Conservation (phyloP, 1,140 invertebrate species). For the Zaprionus ghesquierei region DNA sequence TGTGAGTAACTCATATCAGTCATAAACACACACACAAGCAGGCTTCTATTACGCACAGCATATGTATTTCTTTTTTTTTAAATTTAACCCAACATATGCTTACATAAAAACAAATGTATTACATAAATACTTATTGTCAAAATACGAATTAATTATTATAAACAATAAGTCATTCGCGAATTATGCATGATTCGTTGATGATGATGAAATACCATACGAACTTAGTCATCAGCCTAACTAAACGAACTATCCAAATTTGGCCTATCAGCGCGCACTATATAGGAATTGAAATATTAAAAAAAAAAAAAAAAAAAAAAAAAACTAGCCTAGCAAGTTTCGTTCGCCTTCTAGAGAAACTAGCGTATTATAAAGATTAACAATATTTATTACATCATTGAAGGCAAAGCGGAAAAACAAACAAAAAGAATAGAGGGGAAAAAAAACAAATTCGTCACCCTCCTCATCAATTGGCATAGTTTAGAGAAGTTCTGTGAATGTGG, state of each 20-base stretch:
- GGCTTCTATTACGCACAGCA: neutral
- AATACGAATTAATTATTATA: neutral
- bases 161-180: neutral
- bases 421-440: neutral
- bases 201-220: neutral
- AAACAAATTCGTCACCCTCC: neutral
- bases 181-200: neutral
- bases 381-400: slow-evolving; percentile 1
- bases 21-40: neutral
- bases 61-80: neutral
- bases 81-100: neutral
- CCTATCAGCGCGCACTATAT: neutral
- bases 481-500: neutral
- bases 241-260: neutral
- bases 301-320: neutral
- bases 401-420: neutral
- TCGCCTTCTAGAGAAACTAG: neutral
- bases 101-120: neutral
- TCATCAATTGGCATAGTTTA: neutral
- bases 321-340: neutral
- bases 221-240: neutral
- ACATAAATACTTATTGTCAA: neutral
- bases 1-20: slow-evolving; percentile 13
- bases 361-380: slow-evolving; percentile 11
- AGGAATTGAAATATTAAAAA: neutral